Percentiles rank a stretch among this genome's conserved stretches.
phyloP scores from a whole-genome alignment of 2,888 invertebrate genomes.

The Parelbella ahira region DNA sequence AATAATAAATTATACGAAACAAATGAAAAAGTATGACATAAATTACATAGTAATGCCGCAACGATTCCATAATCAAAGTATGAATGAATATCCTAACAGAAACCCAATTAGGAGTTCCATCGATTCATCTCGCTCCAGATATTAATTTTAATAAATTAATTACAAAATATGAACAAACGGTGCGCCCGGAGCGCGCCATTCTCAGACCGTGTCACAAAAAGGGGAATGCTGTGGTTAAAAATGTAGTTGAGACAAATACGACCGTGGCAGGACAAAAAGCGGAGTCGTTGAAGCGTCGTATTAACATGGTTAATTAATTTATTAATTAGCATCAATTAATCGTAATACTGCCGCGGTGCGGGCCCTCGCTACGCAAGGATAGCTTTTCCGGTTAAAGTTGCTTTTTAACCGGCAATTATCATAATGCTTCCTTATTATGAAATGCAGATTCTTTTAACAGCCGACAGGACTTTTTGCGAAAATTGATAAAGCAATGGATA shows the following conservation, averaged over 20 bases:
- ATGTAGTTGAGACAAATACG: conserved; percentile 56
- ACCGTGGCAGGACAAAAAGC: conserved; percentile 58
- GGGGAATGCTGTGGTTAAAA: conserved; percentile 53
- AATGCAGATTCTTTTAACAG: conserved; percentile 45
- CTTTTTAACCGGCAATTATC: conserved; percentile 55
- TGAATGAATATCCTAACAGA: conserved; percentile 48
- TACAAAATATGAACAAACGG: conserved; percentile 48
- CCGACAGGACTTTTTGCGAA: conserved; percentile 45
- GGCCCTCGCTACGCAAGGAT: conserved; percentile 54
- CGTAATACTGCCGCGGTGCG: conserved; percentile 54
- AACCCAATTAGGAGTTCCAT: conserved; percentile 48
- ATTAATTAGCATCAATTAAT: conserved; percentile 77
- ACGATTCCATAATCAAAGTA: conserved; percentile 48
- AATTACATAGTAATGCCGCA: conserved; percentile 45
- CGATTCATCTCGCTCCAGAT: conserved; percentile 39
- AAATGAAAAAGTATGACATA: conserved; percentile 57
- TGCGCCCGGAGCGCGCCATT: conserved; percentile 43
- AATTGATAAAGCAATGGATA: conserved; percentile 30
- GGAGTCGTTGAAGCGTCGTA: conserved; percentile 60
- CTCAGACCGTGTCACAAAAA: conserved; percentile 50
- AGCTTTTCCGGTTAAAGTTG: conserved; percentile 60
- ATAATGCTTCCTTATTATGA: conserved; percentile 47
- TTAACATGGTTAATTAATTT: conserved; percentile 76
- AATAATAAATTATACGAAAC: conserved; percentile 44
- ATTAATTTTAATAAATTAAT: conserved; percentile 63